Percentiles rank a stretch among this genome's conserved stretches.
These are phyloP conservation scores for Carassius auratus DNA, from an alignment of 2,113 vertebrate genomes.

Conservation along the genomic window DNA sequence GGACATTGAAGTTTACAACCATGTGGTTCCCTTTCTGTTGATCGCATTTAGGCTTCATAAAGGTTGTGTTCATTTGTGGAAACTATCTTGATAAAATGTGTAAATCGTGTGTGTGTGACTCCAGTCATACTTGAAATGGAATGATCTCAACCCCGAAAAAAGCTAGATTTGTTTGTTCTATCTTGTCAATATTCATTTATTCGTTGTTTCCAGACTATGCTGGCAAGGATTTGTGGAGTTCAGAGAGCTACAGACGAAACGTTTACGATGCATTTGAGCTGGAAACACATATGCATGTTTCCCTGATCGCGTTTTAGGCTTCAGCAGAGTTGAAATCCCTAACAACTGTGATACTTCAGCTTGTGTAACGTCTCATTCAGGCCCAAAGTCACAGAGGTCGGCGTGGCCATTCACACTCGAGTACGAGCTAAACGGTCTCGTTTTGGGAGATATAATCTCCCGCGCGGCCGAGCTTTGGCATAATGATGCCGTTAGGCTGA, in stretches of 20 bases:
- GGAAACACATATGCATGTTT: slow-evolving; percentile 13
- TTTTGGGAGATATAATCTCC: slow-evolving; percentile 66
- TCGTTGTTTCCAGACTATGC: background rate
- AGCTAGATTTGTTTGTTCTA: background rate
- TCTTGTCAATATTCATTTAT: background rate
- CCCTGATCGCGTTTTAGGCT: slow-evolving; percentile 15
- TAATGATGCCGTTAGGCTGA: slow-evolving; percentile 69
- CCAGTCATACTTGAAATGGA: slow-evolving; percentile 73
- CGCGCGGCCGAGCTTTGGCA: background rate
- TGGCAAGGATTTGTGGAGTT: background rate
- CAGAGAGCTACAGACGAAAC: background rate
- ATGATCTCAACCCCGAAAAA: background rate
- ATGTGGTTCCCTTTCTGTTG: too few relatives aligned
- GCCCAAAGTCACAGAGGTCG: slow-evolving; percentile 42
- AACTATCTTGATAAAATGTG: too few relatives aligned
- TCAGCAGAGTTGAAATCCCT: slow-evolving; percentile 30
- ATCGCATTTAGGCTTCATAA: too few relatives aligned
- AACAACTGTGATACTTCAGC: slow-evolving; percentile 6
- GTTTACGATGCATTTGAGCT: background rate
- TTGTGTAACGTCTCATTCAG: slow-evolving; percentile 1
- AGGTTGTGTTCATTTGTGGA: too few relatives aligned
- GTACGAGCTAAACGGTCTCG: slow-evolving; percentile 21
- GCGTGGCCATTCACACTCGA: background rate
- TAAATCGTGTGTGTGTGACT: slow-evolving; percentile 43
- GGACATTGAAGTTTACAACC: too few relatives aligned